Evolutionary conservation across 2,888 invertebrate genomes (phyloP), one percentile per base, ranked within the genome.

Genomic region (Ferdinandea cuprea): DNA sequence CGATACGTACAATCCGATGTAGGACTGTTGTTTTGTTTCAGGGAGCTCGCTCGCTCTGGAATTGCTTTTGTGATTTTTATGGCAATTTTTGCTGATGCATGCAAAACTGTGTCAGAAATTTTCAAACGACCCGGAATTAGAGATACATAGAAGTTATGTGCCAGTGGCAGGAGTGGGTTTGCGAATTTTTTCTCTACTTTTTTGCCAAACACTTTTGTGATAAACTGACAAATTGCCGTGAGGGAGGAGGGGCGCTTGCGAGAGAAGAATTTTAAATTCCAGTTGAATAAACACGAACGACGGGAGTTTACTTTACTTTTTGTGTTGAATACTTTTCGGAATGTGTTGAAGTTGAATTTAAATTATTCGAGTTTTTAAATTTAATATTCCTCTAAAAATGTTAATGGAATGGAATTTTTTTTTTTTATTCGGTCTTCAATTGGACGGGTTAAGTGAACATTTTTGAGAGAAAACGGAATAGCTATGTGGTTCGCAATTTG

Each of bases 41-140:
- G 44, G 21, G 11, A 54, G 32, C 68, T 54, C 68, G 32, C 68
- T 54, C 68, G 54, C 48, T 63, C 32, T 56, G 68, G 63, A 69
- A 81, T 77, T 59, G 52, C 44, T 72, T 77, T 71, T 80, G 63
- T 80, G 76, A 76, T 80, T 81, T 76, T 76, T 76, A 81, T 81
- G 58, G 80, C 44, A 76, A 71, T 50, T 81, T 77, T 72, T 48
- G 81, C 81, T 81, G 77, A 81, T 77, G 71, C 66, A 77, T 72
- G 71, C 77, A 77, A 71, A 81, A 81, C 65, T 81, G 71, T 77
- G 77, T 77, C 81, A 77, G 76, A 54, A 28, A 71, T 77, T 61
- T 81, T 17, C 77, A 65, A 77, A 71, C 61, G 71, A 81, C 77
- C 77, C 65, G 81, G 77, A 81, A 81, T 77, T 66, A 59, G 81